Evolutionary conservation across 2,113 vertebrate species (phyloP), one percentile per base, ranked within the genome.

Genomic region (Emydocephalus ijimae): DNA sequence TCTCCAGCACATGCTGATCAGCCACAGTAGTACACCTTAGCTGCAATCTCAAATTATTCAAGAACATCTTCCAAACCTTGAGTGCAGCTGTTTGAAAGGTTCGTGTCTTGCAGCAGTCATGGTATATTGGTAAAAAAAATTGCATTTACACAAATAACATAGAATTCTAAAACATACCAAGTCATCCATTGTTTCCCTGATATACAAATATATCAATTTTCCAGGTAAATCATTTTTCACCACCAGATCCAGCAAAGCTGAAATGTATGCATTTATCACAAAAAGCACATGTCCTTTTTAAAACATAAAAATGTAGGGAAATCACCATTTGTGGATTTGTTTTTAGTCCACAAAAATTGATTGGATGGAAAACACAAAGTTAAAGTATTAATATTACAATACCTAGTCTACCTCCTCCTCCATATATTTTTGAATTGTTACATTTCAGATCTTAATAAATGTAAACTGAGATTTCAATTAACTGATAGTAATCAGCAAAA

Each of bases 391-490:
- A 43, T 81, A 81, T 21, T 43, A 43, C 18, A 81, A 43, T 43
- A 39, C 34, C 34, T 81, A 81, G 7, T 43, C 74, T 81, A 81
- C 3, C 8, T 81, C 34, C 69, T 20, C 34, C 15, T 81, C 7
- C 34, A 90, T 86, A 86, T 57, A 90, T 93, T 90, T 59, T 86
- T 89, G 56, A 90, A 93, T 74, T 54, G 88, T 87, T 93, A 87
- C 81, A 45, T 55, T 93, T 81, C 89, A 90, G 86, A 87, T 48
- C 92, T 93, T 93, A 93, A 93, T 87, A 93, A 93, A 93, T 90
- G 89, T 87, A 93, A 93, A 93, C 92, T 90, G 81, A 90, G 89
- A 93, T 93, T 90, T 93, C 92, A 90, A 93, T 93, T 93, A 93
- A 93, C 89, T 87, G 81, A 93, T 93, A 93, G 39, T 90, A 89